phyloP scores from a whole-genome alignment of 2,888 invertebrate species.

The Aquatica leii region DNA sequence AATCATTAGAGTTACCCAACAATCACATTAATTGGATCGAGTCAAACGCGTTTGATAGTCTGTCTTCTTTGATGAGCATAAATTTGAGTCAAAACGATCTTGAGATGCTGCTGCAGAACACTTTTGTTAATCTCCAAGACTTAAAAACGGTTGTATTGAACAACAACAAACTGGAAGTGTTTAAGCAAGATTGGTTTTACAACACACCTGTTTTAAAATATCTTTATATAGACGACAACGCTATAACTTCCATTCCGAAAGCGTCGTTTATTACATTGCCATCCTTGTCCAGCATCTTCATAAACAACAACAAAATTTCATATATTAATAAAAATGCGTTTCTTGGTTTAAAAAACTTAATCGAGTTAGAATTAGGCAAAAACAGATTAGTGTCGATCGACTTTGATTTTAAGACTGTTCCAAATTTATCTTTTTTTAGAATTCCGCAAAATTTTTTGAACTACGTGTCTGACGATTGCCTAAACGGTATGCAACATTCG shows the following conservation, averaged over 20 bases:
- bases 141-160: not conserved
- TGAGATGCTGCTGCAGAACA: conserved; percentile 2
- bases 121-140: not conserved
- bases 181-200: conserved; percentile 4
- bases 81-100: not conserved
- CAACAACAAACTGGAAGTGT: not conserved
- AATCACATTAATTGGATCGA: not conserved
- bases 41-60: conserved; percentile 3
- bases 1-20: not conserved
- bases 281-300: not conserved
- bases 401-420: conserved; percentile 1
- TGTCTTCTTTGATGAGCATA: not conserved
- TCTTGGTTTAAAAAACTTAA: not conserved
- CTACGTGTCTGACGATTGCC: not conserved
- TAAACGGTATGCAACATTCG: not conserved
- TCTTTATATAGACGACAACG: not conserved
- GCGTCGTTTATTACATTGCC: not conserved
- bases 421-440: not conserved
- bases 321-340: conserved; percentile 8
- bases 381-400: not conserved
- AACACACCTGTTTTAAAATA: not conserved
- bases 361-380: not conserved
- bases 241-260: not conserved
- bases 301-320: not conserved
- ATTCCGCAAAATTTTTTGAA: not conserved